Conservation (phyloP, 2,888 invertebrate species). For the Lasioglossum morio region DNA sequence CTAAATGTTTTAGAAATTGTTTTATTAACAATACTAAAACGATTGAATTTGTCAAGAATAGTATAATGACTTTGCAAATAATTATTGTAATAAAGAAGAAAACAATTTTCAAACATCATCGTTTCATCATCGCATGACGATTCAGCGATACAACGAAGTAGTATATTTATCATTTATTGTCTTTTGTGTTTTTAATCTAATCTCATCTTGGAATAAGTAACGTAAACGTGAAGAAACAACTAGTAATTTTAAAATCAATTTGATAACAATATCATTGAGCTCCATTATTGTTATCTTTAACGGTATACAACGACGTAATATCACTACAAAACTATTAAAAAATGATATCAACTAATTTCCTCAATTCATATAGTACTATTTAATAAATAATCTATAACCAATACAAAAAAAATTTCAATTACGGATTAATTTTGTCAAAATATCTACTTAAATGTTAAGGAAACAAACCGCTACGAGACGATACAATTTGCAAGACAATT, state of each 20-base stretch:
- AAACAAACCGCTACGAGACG: neutral
- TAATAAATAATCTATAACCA: neutral
- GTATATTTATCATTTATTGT: slow-evolving; percentile 1
- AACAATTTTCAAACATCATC: neutral
- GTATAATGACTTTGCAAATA: neutral
- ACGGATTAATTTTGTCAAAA: neutral
- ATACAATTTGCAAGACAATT: neutral
- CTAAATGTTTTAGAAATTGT: neutral
- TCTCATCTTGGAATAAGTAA: neutral
- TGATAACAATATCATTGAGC: neutral
- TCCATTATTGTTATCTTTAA: neutral
- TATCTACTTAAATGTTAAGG: neutral
- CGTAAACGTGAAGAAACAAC: neutral
- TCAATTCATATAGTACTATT: neutral
- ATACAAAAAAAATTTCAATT: neutral
- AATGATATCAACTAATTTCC: neutral
- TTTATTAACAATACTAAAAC: neutral
- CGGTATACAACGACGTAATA: neutral
- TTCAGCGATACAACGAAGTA: neutral
- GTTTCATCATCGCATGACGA: slow-evolving; percentile 4
- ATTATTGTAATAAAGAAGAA: neutral
- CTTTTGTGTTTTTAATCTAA: slow-evolving; percentile 29
- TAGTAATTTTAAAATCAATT: neutral
- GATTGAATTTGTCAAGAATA: neutral
- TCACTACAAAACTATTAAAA: neutral